Evolutionary conservation across 2,888 invertebrate genomes (phyloP).

Genomic region (Papilio protenor): DNA sequence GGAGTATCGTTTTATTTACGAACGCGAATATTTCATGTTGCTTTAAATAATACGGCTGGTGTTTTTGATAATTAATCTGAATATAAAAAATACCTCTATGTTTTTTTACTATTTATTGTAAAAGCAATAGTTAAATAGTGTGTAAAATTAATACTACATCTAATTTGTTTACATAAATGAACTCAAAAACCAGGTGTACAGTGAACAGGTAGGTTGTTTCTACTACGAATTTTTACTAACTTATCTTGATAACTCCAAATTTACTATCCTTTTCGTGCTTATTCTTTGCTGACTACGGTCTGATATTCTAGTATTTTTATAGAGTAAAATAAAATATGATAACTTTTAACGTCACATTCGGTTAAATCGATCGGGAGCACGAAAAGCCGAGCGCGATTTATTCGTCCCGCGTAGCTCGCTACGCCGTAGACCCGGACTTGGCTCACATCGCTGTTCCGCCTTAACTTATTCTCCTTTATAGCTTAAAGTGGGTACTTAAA

Average conservation of each 20-base stretch:
- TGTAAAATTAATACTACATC: too few relatives aligned
- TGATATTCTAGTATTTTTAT: constrained; percentile 1
- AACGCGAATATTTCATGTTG: neutral
- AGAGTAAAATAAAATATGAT: constrained; percentile 6
- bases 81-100: too few relatives aligned
- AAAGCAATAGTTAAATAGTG: too few relatives aligned
- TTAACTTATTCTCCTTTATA: constrained; percentile 35
- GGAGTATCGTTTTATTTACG: constrained; percentile 8
- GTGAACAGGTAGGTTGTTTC: neutral
- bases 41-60: neutral
- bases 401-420: constrained; percentile 37
- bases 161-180: too few relatives aligned
- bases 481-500: constrained; percentile 41
- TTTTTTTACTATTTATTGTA: too few relatives aligned
- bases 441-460: constrained; percentile 30
- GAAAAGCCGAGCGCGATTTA: constrained; percentile 31
- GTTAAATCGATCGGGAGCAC: constrained; percentile 24
- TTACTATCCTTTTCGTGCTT: neutral
- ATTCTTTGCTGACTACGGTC: neutral
- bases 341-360: constrained; percentile 26
- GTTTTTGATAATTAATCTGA: neutral
- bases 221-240: neutral
- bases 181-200: neutral
- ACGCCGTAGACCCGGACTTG: constrained; percentile 35
- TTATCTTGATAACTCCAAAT: neutral